Percentiles rank a stretch among this genome's conserved stretches.
Evolutionary conservation across 2,888 invertebrate species (phyloP).

Genomic region (Oligia strigilis): DNA sequence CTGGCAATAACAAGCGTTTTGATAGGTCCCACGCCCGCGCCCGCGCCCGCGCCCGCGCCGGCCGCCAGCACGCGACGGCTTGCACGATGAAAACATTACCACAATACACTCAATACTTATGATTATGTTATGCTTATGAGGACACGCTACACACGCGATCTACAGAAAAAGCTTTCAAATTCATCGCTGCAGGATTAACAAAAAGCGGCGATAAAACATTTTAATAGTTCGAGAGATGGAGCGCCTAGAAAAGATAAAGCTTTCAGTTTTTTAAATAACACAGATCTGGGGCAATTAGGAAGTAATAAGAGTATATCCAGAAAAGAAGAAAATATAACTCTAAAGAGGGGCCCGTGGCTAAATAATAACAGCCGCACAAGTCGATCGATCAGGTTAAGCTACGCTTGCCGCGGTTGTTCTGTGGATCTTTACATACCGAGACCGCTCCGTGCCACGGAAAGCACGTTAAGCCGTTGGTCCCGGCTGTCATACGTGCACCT

Average conservation of each 20-base stretch:
- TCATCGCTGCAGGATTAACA: background rate
- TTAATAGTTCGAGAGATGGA: background rate
- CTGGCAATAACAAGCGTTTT: conserved; percentile 13
- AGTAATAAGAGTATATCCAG: background rate
- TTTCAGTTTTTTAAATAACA: too few relatives aligned
- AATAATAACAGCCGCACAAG: too few relatives aligned
- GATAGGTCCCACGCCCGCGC: background rate
- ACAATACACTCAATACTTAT: conserved; percentile 35
- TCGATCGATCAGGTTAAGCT: too few relatives aligned
- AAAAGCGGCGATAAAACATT: conserved; percentile 8
- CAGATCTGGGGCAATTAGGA: background rate
- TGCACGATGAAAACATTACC: conserved; percentile 19
- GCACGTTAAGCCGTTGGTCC: too few relatives aligned
- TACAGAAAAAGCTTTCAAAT: conserved; percentile 2
- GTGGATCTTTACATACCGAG: too few relatives aligned
- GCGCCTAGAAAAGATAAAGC: background rate
- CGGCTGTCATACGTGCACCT: too few relatives aligned
- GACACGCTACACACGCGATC: conserved; percentile 31
- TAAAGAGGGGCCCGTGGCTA: background rate
- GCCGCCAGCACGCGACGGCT: conserved; percentile 15
- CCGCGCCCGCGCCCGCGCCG: background rate
- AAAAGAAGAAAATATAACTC: background rate
- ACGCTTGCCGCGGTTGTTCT: too few relatives aligned
- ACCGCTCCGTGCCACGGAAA: too few relatives aligned
- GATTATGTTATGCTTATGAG: conserved; percentile 23